Conservation (phyloP, 2,888 invertebrate genomes). For the Amiota mariae region DNA sequence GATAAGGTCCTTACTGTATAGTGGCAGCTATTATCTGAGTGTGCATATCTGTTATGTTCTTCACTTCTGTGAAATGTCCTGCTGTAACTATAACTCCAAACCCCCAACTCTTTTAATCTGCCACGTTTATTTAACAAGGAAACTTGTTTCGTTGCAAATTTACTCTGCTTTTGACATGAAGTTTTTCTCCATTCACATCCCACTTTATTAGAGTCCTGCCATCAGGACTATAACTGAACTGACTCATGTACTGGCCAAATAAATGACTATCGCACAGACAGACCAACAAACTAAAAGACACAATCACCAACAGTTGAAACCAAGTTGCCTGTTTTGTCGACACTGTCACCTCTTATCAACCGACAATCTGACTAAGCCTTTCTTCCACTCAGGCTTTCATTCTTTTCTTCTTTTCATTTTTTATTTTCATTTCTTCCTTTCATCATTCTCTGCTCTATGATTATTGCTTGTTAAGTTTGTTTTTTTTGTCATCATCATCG, state of each 20-base stretch:
- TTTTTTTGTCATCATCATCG: not conserved
- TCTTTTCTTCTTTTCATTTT: not conserved
- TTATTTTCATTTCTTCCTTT: not conserved
- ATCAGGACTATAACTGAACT: not conserved
- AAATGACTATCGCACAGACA: conserved; percentile 1
- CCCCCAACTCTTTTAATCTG: too few relatives aligned
- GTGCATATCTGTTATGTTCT: not conserved
- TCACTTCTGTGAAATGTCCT: too few relatives aligned
- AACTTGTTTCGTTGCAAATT: conserved; percentile 58
- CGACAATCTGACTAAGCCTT: not conserved
- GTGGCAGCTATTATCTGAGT: not conserved
- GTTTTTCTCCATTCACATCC: conserved; percentile 23
- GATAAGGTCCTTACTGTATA: too few relatives aligned
- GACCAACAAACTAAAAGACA: too few relatives aligned
- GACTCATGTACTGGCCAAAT: not conserved
- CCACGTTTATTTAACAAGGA: conserved; percentile 27
- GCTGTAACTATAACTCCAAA: too few relatives aligned
- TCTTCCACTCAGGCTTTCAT: not conserved
- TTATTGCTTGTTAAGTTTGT: not conserved
- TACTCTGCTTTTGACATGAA: conserved; percentile 55
- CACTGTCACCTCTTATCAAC: not conserved
- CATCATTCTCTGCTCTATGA: not conserved
- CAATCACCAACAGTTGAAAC: not conserved
- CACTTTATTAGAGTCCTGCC: not conserved
- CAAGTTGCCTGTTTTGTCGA: not conserved